These are phyloP conservation scores for Pipistrellus nathusii DNA, from an alignment of 2,797 vertebrate genomes.

Conservation along the genomic window DNA sequence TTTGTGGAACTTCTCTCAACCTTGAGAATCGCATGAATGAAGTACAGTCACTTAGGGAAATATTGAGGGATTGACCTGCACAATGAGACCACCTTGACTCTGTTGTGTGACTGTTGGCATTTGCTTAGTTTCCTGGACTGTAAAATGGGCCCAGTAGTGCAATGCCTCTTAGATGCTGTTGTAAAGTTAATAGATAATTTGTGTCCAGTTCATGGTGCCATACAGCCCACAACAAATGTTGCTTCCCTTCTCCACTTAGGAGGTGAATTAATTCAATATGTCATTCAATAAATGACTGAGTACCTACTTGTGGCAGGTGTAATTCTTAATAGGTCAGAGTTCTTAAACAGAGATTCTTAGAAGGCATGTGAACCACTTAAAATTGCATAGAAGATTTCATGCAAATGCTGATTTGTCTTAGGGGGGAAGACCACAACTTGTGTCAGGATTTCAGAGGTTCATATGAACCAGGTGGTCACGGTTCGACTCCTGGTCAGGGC, in stretches of 20 bases:
- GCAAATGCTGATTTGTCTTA: not conserved
- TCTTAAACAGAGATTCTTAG: slow-evolving; percentile 29
- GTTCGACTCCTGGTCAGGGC: no score
- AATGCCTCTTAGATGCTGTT: not conserved
- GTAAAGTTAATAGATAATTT: slow-evolving; percentile 30
- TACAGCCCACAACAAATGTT: not conserved
- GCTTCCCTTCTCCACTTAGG: not conserved
- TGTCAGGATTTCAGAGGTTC: slow-evolving; percentile 4
- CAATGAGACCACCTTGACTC: not conserved
- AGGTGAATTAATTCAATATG: not conserved
- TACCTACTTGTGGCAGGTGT: not conserved
- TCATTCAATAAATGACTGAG: not conserved
- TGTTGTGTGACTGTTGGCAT: not conserved
- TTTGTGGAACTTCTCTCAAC: not conserved
- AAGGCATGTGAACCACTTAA: slow-evolving; percentile 11
- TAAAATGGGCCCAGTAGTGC: slow-evolving; percentile 3
- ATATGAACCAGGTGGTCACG: no score
- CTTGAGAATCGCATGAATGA: not conserved
- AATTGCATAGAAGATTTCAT: slow-evolving; percentile 18
- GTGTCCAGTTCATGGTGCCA: not conserved
- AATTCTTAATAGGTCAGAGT: not conserved
- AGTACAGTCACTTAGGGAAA: not conserved
- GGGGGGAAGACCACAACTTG: not conserved
- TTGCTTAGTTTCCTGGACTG: not conserved
- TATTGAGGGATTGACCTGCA: not conserved